Percentiles rank a stretch among this genome's conserved stretches.
Evolutionary conservation across 2,888 invertebrate species (phyloP).

Genomic region (Apamea sordens): DNA sequence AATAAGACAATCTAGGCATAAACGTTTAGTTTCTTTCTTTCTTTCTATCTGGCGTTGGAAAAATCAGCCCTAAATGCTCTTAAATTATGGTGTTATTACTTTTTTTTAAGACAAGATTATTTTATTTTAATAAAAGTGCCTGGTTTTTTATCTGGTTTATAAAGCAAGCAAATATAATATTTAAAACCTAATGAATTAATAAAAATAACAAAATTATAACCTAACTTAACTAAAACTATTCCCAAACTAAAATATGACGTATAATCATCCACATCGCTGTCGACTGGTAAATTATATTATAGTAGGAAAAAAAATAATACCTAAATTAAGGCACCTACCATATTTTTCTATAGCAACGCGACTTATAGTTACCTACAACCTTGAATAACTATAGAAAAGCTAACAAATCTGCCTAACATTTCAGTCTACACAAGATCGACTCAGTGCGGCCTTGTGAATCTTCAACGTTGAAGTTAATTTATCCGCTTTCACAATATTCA

Average conservation of each 20-base stretch:
- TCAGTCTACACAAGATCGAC: neutral
- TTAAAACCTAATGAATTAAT: too few species aligned
- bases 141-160: neutral
- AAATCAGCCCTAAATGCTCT: neutral
- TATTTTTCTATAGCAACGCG: neutral
- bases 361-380: neutral
- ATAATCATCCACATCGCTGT: too few species aligned
- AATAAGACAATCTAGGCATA: too few species aligned
- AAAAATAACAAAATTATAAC: too few species aligned
- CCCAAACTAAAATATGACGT: too few species aligned
- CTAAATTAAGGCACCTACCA: neutral
- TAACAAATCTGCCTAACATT: neutral
- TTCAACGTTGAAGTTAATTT: conserved; percentile 14
- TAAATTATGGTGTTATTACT: neutral
- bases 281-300: too few species aligned
- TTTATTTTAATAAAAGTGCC: neutral
- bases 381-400: neutral
- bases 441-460: neutral
- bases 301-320: too few species aligned
- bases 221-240: too few species aligned
- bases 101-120: neutral
- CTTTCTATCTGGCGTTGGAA: too few species aligned
- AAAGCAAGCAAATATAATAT: too few species aligned
- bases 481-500: conserved; percentile 20
- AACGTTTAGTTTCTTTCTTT: too few species aligned